These are phyloP conservation scores for Pollenia griseotomentosa DNA, from an alignment of 2,888 invertebrate species.

Conservation along the genomic window DNA sequence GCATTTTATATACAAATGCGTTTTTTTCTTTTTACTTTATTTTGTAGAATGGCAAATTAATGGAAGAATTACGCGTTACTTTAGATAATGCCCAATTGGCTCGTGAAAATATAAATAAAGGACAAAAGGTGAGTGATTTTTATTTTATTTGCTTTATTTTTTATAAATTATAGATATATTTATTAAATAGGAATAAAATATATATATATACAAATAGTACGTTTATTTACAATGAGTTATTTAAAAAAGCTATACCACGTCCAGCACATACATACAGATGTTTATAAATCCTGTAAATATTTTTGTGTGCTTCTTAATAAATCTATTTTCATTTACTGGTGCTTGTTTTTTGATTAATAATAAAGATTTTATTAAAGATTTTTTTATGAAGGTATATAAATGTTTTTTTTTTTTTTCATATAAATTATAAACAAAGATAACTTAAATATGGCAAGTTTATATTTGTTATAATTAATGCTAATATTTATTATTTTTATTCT, in stretches of 20 bases:
- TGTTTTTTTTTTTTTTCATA: constrained; percentile 20
- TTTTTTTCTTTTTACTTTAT: constrained; percentile 22
- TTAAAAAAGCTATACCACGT: constrained; percentile 4
- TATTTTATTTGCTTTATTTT: constrained; percentile 14
- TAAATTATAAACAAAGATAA: constrained; percentile 65
- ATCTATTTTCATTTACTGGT: not conserved
- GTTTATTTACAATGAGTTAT: constrained; percentile 55
- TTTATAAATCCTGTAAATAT: not conserved
- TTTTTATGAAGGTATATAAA: not conserved
- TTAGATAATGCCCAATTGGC: constrained; percentile 76
- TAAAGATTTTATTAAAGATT: not conserved
- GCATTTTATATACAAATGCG: too few species aligned
- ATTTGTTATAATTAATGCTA: constrained; percentile 59
- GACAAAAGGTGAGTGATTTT: constrained; percentile 78
- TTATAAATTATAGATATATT: constrained; percentile 15
- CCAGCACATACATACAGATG: not conserved
- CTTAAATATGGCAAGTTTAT: constrained; percentile 70
- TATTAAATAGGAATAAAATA: constrained; percentile 67
- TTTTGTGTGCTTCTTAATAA: not conserved
- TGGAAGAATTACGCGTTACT: constrained; percentile 74
- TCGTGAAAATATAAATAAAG: constrained; percentile 75
- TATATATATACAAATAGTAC: constrained; percentile 24
- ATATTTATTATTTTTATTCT: constrained; percentile 14
- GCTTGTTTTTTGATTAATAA: not conserved
- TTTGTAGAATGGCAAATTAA: constrained; percentile 76